phyloP scores from a whole-genome alignment of 2,797 vertebrate species.

The Galagoides demidoff region DNA sequence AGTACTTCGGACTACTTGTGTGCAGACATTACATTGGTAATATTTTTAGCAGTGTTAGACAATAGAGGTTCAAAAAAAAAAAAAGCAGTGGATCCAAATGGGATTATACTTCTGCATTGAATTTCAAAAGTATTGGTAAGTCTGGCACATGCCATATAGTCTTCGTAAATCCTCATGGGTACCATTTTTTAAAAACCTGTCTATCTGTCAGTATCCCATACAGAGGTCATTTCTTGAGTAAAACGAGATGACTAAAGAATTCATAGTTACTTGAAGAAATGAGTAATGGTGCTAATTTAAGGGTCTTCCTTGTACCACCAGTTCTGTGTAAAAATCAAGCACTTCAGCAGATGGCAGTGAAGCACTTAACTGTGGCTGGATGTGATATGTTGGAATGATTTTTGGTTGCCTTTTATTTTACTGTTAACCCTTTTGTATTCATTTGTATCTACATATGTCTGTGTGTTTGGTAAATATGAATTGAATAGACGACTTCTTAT shows the following conservation, averaged over 20 bases:
- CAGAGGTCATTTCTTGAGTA: constrained; percentile 57
- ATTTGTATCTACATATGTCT: constrained; percentile 50
- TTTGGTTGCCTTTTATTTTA: constrained; percentile 38
- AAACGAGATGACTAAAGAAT: neutral
- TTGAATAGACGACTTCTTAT: constrained; percentile 90
- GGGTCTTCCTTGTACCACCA: neutral
- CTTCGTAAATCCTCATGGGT: constrained; percentile 54
- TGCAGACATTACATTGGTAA: neutral
- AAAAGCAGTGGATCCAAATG: constrained; percentile 65
- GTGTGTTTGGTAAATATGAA: constrained; percentile 78
- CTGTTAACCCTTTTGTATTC: constrained; percentile 57
- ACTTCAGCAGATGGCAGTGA: neutral
- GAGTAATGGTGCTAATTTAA: neutral
- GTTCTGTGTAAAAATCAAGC: neutral
- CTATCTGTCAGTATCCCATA: constrained; percentile 16
- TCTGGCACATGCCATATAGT: constrained; percentile 37
- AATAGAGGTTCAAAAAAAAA: constrained; percentile 55
- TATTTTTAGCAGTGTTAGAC: constrained; percentile 61
- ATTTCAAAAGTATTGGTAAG: constrained; percentile 63
- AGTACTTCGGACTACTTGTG: too few species aligned
- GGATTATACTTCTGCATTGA: constrained; percentile 73
- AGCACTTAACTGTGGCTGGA: constrained; percentile 40
- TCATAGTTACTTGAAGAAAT: neutral
- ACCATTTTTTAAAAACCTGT: constrained; percentile 49
- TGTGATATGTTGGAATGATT: constrained; percentile 49